phyloP scores from a whole-genome alignment of 2,797 vertebrate genomes.

The Pelobates cultripes region DNA sequence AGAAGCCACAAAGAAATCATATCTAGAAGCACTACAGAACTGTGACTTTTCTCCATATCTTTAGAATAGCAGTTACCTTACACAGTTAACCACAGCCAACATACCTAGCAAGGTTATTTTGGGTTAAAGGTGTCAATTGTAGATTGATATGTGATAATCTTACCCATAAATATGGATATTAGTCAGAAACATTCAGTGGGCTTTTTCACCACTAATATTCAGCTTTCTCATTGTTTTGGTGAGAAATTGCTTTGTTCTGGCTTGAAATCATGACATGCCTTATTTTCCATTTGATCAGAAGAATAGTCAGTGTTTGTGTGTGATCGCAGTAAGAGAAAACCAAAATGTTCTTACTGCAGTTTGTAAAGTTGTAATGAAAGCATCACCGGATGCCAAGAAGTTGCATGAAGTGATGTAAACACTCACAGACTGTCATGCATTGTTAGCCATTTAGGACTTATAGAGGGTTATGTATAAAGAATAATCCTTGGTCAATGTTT shows the following conservation, averaged over 20 bases:
- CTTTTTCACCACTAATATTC: neutral
- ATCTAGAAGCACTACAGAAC: neutral
- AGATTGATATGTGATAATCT: constrained; percentile 1
- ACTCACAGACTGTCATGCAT: no score
- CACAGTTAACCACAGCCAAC: neutral
- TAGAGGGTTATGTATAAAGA: no score
- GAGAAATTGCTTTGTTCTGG: neutral
- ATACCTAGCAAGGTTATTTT: neutral
- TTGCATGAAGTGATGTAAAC: no score
- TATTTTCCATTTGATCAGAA: neutral
- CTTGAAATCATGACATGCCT: neutral
- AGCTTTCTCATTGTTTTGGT: neutral
- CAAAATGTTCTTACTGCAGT: no score
- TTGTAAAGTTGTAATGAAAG: no score
- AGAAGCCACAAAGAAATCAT: neutral
- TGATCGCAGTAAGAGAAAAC: no score
- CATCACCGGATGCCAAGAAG: no score
- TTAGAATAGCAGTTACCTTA: neutral
- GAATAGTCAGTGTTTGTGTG: no score
- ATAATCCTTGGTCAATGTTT: no score
- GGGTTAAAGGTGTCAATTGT: constrained; percentile 22
- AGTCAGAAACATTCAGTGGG: neutral
- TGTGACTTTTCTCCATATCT: neutral
- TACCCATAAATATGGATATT: neutral
- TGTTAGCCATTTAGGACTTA: no score